Conservation (phyloP, 2,888 invertebrate genomes). For the Drepana falcataria region DNA sequence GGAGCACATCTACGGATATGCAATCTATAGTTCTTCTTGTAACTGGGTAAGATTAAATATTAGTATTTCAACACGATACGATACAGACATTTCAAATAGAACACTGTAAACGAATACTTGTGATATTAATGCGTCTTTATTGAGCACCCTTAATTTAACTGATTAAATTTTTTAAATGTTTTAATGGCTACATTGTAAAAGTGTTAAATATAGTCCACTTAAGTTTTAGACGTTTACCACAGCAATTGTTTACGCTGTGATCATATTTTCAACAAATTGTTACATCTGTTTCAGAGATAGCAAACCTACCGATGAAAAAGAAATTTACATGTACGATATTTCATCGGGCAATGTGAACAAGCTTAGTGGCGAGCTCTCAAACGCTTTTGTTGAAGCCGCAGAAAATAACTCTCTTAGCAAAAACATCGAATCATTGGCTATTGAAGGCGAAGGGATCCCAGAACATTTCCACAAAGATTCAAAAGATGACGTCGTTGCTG, state of each 20-base stretch:
- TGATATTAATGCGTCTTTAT: too few species aligned
- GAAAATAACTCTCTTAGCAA: constrained; percentile 88
- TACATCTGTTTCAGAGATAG: constrained; percentile 61
- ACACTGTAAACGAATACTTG: too few species aligned
- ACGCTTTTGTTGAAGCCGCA: constrained; percentile 91
- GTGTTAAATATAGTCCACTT: too few species aligned
- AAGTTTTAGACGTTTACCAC: too few species aligned
- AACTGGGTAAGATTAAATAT: constrained; percentile 81
- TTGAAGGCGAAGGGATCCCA: constrained; percentile 70
- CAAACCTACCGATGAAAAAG: constrained; percentile 78
- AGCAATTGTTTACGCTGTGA: not conserved
- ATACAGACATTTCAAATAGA: too few species aligned
- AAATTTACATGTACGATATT: constrained; percentile 93
- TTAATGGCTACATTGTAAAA: too few species aligned
- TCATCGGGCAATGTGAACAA: constrained; percentile 85
- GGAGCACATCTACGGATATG: constrained; percentile 84
- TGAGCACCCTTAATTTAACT: too few species aligned
- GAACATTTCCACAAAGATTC: constrained; percentile 53
- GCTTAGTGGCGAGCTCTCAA: constrained; percentile 88
- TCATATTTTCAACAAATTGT: constrained; percentile 2
- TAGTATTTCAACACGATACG: not conserved
- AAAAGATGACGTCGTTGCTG: constrained; percentile 45
- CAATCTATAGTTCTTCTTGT: constrained; percentile 91
- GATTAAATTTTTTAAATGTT: too few species aligned
- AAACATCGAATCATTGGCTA: constrained; percentile 79